Base-by-base conservation (phyloP, 2,888 invertebrate species). In the Ophion ellenae region DNA sequence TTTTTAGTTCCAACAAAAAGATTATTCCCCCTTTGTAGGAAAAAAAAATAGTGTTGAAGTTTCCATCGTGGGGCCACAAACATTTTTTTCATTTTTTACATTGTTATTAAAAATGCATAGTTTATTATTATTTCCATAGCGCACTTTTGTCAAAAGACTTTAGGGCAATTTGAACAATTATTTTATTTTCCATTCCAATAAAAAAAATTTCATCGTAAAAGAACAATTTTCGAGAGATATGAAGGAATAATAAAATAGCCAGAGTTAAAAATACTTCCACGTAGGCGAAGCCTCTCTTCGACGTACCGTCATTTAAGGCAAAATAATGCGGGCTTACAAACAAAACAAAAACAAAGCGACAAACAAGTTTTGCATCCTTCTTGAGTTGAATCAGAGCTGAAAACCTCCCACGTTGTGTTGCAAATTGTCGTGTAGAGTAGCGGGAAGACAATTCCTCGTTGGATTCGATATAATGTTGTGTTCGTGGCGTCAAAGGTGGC, bases 321-420 rank as follows among this genome's bases (percentile, higher is more conserved):
- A 40, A 40, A 7, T 40, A 40, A 40, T 40, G 40, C 40, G 9
- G 7, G 36, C n/a, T 69, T 24, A 24, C 24, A 24, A 40, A 45
- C 20, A 20, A 40, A 69, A 45, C 24, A 47, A 17, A 1, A 32
- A 69, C 32, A 17, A 17, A 67, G 2, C n/a, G 10, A 2, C 11
- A 0, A 69, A 45, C n/a, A 24, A 10, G 20, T 57, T 61, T 74
- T 61, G 20, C 14, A 40, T 67, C 40, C 17, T 20, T 40, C 28
- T 40, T 40, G 17, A 75, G 17, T 63, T 63, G n/a, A 40, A 47
- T 63, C 45, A 24, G 2, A 17, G 17, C 3, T 57, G 20, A 10
- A 71, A 69, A 67, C 80, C 80, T 53, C 80, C 80, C 80, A 80
- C 80, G 80, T 80, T 28, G 80, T 64, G 59, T 53, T 36, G 71